phyloP scores from a whole-genome alignment of 2,113 vertebrate genomes.

The Syngnathus floridae region DNA sequence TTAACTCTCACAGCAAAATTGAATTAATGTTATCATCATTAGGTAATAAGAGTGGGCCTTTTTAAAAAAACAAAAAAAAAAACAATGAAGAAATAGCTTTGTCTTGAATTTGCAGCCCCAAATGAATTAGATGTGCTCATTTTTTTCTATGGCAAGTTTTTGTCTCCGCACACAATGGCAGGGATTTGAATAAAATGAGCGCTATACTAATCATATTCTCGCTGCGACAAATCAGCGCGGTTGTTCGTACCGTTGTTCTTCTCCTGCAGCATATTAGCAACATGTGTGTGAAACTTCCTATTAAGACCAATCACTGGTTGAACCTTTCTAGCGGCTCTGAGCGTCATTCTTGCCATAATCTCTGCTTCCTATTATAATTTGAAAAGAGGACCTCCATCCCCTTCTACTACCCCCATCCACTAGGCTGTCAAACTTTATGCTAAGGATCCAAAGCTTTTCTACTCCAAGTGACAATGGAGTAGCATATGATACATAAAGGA shows the following conservation, averaged over 20 bases:
- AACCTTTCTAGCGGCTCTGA: conserved; percentile 54
- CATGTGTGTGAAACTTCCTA: conserved; percentile 32
- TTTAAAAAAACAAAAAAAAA: conserved; percentile 18
- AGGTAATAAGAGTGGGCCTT: conserved; percentile 38
- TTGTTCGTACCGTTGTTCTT: conserved; percentile 20
- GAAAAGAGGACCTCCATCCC: conserved; percentile 42
- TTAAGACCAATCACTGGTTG: conserved; percentile 62
- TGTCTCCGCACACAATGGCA: conserved; percentile 4
- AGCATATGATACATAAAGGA: conserved; percentile 6
- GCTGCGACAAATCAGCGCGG: neutral
- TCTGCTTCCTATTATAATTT: conserved; percentile 61
- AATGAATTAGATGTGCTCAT: conserved; percentile 31
- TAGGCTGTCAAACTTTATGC: conserved; percentile 64
- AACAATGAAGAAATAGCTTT: conserved; percentile 30
- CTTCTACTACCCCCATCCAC: conserved; percentile 35
- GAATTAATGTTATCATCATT: conserved; percentile 56
- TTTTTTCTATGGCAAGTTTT: conserved; percentile 2
- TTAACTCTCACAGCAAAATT: conserved; percentile 38
- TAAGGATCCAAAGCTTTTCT: conserved; percentile 37
- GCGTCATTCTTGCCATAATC: conserved; percentile 73
- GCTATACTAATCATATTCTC: conserved; percentile 15
- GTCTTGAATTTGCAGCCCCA: conserved; percentile 1
- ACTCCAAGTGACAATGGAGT: conserved; percentile 15
- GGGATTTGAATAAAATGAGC: conserved; percentile 16
- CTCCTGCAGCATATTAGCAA: conserved; percentile 11